Evolutionary conservation across 2,797 vertebrate genomes (phyloP), one percentile per base, ranked within the genome.

Genomic region (Malurus splendens): DNA sequence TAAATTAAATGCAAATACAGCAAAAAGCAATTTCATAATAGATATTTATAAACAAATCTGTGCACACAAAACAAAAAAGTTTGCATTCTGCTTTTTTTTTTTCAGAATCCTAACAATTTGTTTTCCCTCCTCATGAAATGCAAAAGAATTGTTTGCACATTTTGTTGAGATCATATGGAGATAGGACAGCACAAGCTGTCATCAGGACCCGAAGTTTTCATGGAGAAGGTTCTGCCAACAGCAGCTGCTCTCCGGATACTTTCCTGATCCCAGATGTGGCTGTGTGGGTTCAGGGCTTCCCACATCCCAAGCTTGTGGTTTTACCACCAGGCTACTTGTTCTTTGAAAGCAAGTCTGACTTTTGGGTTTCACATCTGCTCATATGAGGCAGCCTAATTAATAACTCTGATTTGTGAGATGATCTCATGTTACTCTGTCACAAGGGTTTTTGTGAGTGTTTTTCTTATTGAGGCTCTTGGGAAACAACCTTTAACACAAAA

Each of bases 261-360:
- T 61, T 61, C 84, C 78, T 85, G 78, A 74, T 88, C 72, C 72
- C 75, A 84, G 74, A 80, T 82, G 47, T 32, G 83, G 50, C 67
- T 57, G 18, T 50, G 70, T 41, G 84, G 64, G 32, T 79, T 92
- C 86, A 64, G 59, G 55, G 75, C 81, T 93, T 93, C 89, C 93
- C 89, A 93, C 87, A 93, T 90, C 85, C 82, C 79, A 65, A 20
- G 70, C 62, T 39, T 82, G 91, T 81, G 91, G 91, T 86, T 94
- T 92, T 87, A 86, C 87, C 89, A 90, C 82, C 76, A 55, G 87
- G 62, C 87, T 93, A 42, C 87, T 89, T 47, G 57, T 80, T 93
- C 89, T 93, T 86, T 94, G 89, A 94, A 93, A 93, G 87, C 73
- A 82, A 82, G 44, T 82, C 86, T 93, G 24, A 60, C 72, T 89